These are phyloP conservation scores for Pteromalus puparum DNA, from an alignment of 1,140 invertebrate species.

Conservation along the genomic window DNA sequence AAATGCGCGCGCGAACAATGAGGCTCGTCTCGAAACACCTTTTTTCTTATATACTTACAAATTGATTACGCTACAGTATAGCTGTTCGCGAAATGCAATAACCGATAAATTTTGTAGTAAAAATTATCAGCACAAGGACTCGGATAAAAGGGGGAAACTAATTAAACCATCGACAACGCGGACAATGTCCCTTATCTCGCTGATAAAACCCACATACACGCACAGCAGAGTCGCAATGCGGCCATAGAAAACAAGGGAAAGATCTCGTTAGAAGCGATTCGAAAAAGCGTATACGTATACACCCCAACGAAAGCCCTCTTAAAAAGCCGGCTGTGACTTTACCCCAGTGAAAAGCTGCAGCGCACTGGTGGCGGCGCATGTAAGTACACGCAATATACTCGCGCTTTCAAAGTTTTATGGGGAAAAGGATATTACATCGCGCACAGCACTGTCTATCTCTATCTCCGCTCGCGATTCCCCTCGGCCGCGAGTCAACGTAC, in stretches of 20 bases:
- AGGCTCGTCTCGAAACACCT: constrained; percentile 9
- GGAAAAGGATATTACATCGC: constrained; percentile 29
- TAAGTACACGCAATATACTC: background rate
- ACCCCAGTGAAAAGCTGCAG: background rate
- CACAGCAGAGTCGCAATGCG: too few species aligned
- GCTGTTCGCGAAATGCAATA: too few species aligned
- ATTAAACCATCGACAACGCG: background rate
- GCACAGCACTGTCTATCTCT: background rate
- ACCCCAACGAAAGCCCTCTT: background rate
- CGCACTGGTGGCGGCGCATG: background rate
- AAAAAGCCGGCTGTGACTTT: background rate
- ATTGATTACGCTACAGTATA: too few species aligned
- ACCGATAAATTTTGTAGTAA: too few species aligned
- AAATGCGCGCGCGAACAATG: constrained; percentile 34
- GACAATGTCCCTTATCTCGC: background rate
- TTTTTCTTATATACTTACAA: background rate
- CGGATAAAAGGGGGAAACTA: too few species aligned
- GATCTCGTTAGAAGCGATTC: background rate
- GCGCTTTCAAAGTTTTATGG: constrained; percentile 39
- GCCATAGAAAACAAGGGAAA: too few species aligned
- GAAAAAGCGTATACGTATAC: background rate
- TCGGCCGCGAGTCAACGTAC: background rate
- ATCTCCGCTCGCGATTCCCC: background rate
- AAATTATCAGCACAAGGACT: too few species aligned
- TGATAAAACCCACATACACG: background rate